phyloP scores from a whole-genome alignment of 2,888 invertebrate species.

The Listrodromus nycthemerus region DNA sequence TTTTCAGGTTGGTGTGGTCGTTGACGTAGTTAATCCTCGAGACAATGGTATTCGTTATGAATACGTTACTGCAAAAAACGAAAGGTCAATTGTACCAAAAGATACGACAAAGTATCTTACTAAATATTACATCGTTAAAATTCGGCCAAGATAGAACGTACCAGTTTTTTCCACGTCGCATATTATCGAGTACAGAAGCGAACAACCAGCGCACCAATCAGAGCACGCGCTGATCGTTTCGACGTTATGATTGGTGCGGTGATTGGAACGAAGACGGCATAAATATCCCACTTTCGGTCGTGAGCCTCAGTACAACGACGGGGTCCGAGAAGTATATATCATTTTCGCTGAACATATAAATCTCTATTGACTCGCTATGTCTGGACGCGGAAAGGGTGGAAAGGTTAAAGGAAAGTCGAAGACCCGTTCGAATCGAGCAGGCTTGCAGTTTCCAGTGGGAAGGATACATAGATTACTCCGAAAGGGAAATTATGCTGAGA shows the following conservation, averaged over 20 bases:
- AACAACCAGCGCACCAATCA: too few relatives aligned
- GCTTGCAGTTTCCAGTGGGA: background rate
- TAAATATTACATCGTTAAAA: too few relatives aligned
- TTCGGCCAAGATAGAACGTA: too few relatives aligned
- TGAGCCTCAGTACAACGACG: background rate
- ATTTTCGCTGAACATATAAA: background rate
- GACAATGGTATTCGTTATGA: too few relatives aligned
- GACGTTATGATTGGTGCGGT: background rate
- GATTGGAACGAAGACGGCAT: background rate
- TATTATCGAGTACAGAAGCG: too few relatives aligned
- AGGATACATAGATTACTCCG: background rate
- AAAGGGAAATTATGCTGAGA: background rate
- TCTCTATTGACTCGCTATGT: constrained; percentile 66
- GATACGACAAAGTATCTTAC: too few relatives aligned
- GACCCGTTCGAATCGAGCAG: background rate
- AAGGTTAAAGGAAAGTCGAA: constrained; percentile 73
- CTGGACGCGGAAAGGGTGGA: constrained; percentile 74
- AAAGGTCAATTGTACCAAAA: too few relatives aligned
- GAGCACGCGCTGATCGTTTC: background rate
- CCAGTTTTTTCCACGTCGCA: too few relatives aligned
- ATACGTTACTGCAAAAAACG: too few relatives aligned
- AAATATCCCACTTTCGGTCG: background rate
- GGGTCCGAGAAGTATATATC: background rate
- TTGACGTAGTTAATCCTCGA: background rate
- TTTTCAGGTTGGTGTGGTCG: constrained; percentile 41